Percentiles rank a stretch among this genome's conserved stretches.
Conservation (phyloP, 2,113 vertebrate genomes). For the Sprattus sprattus region DNA sequence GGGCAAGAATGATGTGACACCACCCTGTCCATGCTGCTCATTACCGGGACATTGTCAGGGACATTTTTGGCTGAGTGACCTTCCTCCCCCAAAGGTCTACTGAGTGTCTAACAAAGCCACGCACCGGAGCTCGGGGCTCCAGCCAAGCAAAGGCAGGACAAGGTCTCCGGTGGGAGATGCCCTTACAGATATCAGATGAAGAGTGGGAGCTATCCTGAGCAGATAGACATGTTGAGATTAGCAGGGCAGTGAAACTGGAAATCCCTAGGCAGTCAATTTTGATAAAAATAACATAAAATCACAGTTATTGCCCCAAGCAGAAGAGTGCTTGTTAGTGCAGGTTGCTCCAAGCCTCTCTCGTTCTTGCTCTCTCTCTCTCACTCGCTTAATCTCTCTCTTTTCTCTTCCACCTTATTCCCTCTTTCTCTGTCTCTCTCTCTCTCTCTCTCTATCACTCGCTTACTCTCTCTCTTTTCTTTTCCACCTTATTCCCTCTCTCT, state of each 20-base stretch:
- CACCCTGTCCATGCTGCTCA: constrained; percentile 1
- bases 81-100: neutral
- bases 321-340: constrained; percentile 45
- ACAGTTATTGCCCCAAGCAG: constrained; percentile 41
- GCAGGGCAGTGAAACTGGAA: constrained; percentile 41
- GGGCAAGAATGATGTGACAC: neutral
- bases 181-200: constrained; percentile 41
- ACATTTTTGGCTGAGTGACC: constrained; percentile 9
- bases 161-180: constrained; percentile 11
- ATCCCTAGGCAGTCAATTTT: constrained; percentile 44
- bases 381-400: too few relatives aligned
- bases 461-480: constrained; percentile 14
- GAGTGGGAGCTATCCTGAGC: constrained; percentile 15
- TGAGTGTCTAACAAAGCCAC: constrained; percentile 1
- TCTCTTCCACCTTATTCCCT: too few relatives aligned
- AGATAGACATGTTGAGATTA: constrained; percentile 46
- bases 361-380: neutral
- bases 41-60: neutral
- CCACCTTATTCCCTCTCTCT: constrained; percentile 9
- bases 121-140: neutral
- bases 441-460: constrained; percentile 1
- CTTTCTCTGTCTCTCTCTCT: too few relatives aligned
- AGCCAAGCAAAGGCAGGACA: neutral
- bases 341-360: constrained; percentile 35
- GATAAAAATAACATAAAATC: constrained; percentile 48